Evolutionary conservation across 2,113 vertebrate species (phyloP), one percentile per base, ranked within the genome.

Genomic region (Indicator indicator): DNA sequence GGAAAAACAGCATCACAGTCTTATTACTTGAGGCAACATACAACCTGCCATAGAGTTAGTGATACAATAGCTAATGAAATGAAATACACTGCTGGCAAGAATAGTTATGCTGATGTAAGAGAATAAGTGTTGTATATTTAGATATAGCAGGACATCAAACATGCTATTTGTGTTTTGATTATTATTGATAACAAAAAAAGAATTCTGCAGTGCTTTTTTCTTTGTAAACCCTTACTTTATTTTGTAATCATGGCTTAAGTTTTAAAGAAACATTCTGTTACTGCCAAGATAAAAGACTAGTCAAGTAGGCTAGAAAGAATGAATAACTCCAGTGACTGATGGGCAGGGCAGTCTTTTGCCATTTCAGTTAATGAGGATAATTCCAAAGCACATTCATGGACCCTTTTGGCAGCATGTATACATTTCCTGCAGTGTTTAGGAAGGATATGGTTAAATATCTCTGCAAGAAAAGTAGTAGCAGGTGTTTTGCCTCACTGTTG

Each of bases 401-500:
- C 27, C 68, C 21, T 74, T 87, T 80, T 70, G 58, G 48, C 89
- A 78, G 38, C 32, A 13, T 42, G 9, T 71, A 14, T 68, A 16
- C 18, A 69, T 77, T 86, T 86, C 36, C 67, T 36, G 16, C 30
- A 36, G 24, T 65, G 12, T 72, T 91, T 59, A 75, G 70, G 58
- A 78, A 90, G 88, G 76, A 62, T 72, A 72, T 65, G 44, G 76
- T 79, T 69, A 86, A 87, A 58, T 62, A 80, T 55, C 55, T 89
- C 23, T 83, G 46, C 86, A 93, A 28, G 42, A 82, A 71, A 65
- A 75, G 19, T 86, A 70, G 54, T 70, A 89, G 87, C 88, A 97
- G 96, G 93, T 89, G 71, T 89, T 92, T 91, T 81, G 38, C 63
- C 40, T 95, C 93, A 72, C 32, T 81, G 28, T 48, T 88, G 52